Conservation (phyloP, 2,888 invertebrate genomes). For the Dynastes tityus region DNA sequence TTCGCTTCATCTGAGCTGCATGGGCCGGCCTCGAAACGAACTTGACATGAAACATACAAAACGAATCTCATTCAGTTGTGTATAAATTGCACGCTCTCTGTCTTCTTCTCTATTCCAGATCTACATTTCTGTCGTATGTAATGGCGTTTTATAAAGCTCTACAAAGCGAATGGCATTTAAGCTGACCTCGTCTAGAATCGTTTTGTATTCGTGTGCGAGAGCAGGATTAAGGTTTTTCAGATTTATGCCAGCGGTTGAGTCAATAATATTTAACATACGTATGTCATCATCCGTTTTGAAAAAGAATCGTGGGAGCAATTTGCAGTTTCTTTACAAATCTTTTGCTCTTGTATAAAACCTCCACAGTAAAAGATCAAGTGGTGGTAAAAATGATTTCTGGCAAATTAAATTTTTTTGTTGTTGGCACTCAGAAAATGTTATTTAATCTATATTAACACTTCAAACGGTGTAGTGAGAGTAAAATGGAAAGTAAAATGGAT, state of each 20-base stretch:
- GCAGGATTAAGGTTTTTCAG: not conserved
- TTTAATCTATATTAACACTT: no score
- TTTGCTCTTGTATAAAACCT: no score
- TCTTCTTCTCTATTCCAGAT: not conserved
- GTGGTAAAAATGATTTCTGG: no score
- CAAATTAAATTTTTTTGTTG: no score
- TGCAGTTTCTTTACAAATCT: not conserved
- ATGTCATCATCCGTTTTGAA: not conserved
- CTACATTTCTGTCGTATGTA: not conserved
- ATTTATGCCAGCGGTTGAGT: not conserved
- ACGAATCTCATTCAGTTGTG: conserved; percentile 36
- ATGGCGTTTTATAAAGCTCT: not conserved
- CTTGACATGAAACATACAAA: conserved; percentile 23
- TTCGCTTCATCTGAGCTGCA: conserved; percentile 13
- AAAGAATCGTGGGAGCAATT: not conserved
- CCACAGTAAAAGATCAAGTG: no score
- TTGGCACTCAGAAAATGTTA: no score
- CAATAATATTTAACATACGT: not conserved
- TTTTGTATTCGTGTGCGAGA: conserved; percentile 1
- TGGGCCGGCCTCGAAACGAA: conserved; percentile 12
- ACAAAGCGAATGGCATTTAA: not conserved
- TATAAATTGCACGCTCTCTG: conserved; percentile 17
- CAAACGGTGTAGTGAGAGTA: no score
- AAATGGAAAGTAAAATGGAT: no score
- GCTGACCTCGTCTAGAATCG: conserved; percentile 18